Percentiles rank a stretch among this genome's conserved stretches.
Conservation (phyloP, 2,113 vertebrate species). For the Chelonoidis abingdonii region DNA sequence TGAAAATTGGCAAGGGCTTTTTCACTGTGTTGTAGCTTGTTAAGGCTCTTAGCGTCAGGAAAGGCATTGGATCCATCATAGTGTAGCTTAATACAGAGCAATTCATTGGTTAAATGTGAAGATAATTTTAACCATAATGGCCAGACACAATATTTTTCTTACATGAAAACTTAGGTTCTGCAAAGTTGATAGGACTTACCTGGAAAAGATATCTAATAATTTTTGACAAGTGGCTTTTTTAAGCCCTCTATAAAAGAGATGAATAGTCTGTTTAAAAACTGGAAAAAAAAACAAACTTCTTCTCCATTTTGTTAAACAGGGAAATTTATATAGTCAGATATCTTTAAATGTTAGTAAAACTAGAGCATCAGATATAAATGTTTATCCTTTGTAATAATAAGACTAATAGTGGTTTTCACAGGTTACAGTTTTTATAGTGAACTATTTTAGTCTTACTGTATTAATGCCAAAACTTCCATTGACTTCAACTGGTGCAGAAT, state of each 20-base stretch:
- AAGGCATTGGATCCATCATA: not conserved
- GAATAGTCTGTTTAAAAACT: not conserved
- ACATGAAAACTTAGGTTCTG: not conserved
- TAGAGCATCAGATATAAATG: rapidly evolving
- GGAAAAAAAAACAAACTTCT: rapidly evolving
- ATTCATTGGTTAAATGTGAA: not conserved
- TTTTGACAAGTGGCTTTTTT: not conserved
- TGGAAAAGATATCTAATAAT: no score
- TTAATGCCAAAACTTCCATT: not conserved
- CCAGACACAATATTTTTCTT: rapidly evolving
- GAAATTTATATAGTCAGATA: rapidly evolving
- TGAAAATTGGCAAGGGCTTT: rapidly evolving
- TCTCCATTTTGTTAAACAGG: not conserved
- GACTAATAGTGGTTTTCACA: not conserved
- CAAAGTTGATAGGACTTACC: no score
- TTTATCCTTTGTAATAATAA: not conserved
- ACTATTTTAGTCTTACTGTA: not conserved
- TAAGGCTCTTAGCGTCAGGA: not conserved
- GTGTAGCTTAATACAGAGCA: not conserved
- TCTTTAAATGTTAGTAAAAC: rapidly evolving
- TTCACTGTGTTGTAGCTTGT: rapidly evolving
- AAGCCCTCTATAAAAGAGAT: not conserved
- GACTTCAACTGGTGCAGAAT: not conserved
- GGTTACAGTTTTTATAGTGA: not conserved
- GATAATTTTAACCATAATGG: not conserved